phyloP scores from a whole-genome alignment of 2,888 invertebrate species.

The Dasysyrphus tricinctus region DNA sequence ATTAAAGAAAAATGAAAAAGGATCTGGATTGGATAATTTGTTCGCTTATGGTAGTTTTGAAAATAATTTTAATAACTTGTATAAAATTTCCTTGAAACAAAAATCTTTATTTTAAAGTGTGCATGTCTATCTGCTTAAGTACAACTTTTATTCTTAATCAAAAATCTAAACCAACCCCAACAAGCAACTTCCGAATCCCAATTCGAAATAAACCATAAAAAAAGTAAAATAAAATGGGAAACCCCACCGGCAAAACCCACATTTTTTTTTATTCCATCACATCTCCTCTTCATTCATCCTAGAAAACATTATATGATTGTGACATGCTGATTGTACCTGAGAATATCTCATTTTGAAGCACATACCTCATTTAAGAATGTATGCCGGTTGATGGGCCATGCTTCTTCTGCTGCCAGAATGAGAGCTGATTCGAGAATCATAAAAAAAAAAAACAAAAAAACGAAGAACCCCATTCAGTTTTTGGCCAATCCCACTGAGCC shows the following conservation, averaged over 20 bases:
- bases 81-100: too few species aligned
- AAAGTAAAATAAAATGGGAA: not conserved
- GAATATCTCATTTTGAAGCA: constrained; percentile 69
- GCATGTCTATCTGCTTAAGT: too few species aligned
- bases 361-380: constrained; percentile 62
- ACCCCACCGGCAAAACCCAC: not conserved
- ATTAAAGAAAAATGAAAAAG: too few species aligned
- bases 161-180: not conserved
- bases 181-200: not conserved
- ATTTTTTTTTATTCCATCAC: not conserved
- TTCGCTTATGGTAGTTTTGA: too few species aligned
- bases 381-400: constrained; percentile 47
- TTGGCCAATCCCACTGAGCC: constrained; percentile 72
- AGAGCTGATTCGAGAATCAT: constrained; percentile 52
- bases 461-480: constrained; percentile 38
- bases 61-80: too few species aligned
- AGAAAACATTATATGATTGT: constrained; percentile 20
- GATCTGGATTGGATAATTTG: too few species aligned
- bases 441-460: constrained; percentile 20
- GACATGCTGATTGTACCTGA: constrained; percentile 59
- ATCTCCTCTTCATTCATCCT: not conserved
- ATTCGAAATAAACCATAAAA: not conserved
- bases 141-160: too few species aligned
- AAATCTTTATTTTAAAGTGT: too few species aligned
- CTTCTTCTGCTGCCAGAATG: constrained; percentile 53